A percentile compares a stretch with the other conserved stretches of the same genome.
Evolutionary conservation across 2,113 vertebrate species (phyloP).

Genomic region (Casuarius casuarius): DNA sequence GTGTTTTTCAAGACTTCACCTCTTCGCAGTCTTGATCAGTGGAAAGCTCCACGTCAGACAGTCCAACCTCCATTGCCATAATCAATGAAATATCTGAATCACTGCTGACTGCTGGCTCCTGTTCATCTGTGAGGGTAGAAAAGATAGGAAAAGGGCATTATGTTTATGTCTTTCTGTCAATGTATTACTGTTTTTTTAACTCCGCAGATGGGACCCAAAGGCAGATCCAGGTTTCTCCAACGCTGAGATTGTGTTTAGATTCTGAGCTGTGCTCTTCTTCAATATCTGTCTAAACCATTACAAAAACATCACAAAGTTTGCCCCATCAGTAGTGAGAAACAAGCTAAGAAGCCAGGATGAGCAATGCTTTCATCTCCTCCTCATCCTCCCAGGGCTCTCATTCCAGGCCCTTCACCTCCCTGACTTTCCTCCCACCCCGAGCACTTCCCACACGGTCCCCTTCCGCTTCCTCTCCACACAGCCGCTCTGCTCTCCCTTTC

Average conservation of each 20-base stretch:
- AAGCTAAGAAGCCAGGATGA: neutral
- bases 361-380: neutral
- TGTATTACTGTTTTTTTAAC: rapidly evolving
- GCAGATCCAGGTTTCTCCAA: neutral
- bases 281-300: neutral
- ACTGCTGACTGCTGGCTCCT: conserved; percentile 89
- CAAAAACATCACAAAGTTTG: neutral
- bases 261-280: neutral
- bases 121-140: conserved; percentile 83
- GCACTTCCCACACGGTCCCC: neutral
- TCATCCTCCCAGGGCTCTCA: neutral
- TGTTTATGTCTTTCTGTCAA: neutral
- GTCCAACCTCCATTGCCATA: conserved; percentile 86
- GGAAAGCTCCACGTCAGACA: conserved; percentile 88
- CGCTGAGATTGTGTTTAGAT: neutral
- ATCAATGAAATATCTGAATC: conserved; percentile 91
- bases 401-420: neutral
- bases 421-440: neutral
- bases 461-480: neutral
- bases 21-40: conserved; percentile 87
- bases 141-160: conserved; percentile 29
- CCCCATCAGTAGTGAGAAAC: neutral
- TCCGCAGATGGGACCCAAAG: neutral
- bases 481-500: neutral
- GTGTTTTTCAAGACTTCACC: conserved; percentile 85